phyloP scores from a whole-genome alignment of 2,888 invertebrate genomes.

The Oscheius onirici region DNA sequence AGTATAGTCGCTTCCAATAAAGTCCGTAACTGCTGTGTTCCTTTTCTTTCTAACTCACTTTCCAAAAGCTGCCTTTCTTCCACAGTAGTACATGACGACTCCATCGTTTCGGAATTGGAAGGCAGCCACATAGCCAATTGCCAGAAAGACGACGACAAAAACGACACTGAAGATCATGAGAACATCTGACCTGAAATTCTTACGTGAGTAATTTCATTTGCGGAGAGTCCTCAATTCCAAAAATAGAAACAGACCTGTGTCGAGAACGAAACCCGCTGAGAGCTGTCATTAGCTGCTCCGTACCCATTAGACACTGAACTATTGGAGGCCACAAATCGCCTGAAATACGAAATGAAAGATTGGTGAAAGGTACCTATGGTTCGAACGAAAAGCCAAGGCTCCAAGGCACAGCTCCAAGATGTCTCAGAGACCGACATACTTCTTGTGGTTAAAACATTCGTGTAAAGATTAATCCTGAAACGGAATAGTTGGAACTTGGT shows the following conservation, averaged over 20 bases:
- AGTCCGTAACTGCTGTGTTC: background rate
- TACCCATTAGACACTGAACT: conserved; percentile 49
- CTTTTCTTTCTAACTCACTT: conserved; percentile 6
- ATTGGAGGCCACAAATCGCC: conserved; percentile 56
- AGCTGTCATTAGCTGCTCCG: conserved; percentile 44
- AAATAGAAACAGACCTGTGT: conserved; percentile 11
- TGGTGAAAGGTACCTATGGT: conserved; percentile 36
- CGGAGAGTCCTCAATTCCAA: background rate
- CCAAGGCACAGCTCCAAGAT: conserved; percentile 48
- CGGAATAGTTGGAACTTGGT: background rate
- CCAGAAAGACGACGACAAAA: conserved; percentile 23
- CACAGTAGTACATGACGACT: conserved; percentile 51
- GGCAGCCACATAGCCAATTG: conserved; percentile 47
- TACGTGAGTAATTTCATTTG: background rate
- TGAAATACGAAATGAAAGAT: background rate
- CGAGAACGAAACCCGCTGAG: conserved; percentile 22
- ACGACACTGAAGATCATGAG: conserved; percentile 22
- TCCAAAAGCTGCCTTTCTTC: conserved; percentile 58
- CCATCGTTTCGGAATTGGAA: conserved; percentile 40
- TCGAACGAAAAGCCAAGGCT: conserved; percentile 50
- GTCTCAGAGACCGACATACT: conserved; percentile 31
- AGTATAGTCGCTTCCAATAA: no score
- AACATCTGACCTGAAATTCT: conserved; percentile 9
- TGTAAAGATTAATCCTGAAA: conserved; percentile 45
- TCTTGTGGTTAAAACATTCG: conserved; percentile 35